A percentile compares a stretch with the other conserved stretches of the same genome.
phyloP scores from a whole-genome alignment of 2,113 vertebrate species.

The Phalacrocorax aristotelis region DNA sequence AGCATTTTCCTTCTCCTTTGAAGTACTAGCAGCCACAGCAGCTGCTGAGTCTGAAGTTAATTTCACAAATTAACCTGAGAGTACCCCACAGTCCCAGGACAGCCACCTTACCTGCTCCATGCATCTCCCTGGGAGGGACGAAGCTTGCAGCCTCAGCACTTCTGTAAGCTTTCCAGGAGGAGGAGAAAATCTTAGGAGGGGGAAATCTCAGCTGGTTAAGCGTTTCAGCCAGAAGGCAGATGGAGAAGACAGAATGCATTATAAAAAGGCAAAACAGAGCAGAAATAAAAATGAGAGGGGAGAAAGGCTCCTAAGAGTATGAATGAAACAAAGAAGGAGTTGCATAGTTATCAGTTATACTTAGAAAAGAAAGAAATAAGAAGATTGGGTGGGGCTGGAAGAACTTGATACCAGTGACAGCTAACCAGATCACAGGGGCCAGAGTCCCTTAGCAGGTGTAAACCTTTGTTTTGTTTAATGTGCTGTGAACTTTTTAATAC shows the following conservation, averaged over 20 bases:
- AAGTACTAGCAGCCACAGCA: not conserved
- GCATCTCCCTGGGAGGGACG: not conserved
- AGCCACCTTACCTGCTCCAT: not conserved
- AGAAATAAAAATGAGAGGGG: not conserved
- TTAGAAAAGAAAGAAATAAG: not conserved
- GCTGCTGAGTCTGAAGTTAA: slow-evolving; percentile 57
- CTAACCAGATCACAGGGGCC: not conserved
- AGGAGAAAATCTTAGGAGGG: not conserved
- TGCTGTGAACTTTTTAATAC: not conserved
- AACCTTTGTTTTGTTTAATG: not conserved
- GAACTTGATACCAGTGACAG: not conserved
- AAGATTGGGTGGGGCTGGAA: not conserved
- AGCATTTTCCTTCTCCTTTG: slow-evolving; percentile 51
- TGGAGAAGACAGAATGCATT: not conserved
- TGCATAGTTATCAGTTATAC: not conserved
- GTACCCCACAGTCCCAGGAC: slow-evolving; percentile 19
- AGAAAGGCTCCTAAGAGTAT: not conserved
- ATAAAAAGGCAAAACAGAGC: not conserved
- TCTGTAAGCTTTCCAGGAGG: slow-evolving; percentile 2
- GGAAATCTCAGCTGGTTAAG: not conserved
- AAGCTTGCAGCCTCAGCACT: slow-evolving; percentile 19
- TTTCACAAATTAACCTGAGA: slow-evolving; percentile 60
- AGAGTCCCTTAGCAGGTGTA: not conserved
- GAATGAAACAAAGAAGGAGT: not conserved
- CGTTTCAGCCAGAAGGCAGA: slow-evolving; percentile 9